Conservation (phyloP, 2,888 invertebrate genomes). For the Drosophila macrothrix region DNA sequence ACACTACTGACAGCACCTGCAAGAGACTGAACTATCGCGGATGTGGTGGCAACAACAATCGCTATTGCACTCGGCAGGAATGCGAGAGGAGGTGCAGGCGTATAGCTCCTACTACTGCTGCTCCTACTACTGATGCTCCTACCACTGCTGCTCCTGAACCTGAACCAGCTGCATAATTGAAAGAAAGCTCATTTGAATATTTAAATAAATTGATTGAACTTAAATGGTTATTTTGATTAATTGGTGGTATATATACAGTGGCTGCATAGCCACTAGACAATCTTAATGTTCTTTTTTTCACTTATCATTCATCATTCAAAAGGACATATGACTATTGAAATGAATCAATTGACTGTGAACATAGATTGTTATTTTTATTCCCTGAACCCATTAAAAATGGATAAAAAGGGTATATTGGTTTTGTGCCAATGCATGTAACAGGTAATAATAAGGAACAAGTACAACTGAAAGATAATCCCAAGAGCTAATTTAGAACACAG, state of each 20-base stretch:
- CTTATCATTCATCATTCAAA: too few relatives aligned
- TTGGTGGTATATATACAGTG: too few relatives aligned
- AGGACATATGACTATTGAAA: background rate
- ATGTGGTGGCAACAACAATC: slow-evolving; percentile 28
- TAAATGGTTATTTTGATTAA: background rate
- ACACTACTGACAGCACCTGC: background rate
- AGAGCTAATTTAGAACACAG: too few relatives aligned
- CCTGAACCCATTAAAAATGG: too few relatives aligned
- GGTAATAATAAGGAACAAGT: too few relatives aligned
- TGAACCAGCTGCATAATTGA: background rate
- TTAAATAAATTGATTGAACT: background rate
- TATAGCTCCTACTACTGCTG: background rate
- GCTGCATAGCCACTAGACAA: background rate
- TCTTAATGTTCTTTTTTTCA: background rate
- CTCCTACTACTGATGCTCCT: rapidly evolving
- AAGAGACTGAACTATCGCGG: slow-evolving; percentile 7
- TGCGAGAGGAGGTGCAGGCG: background rate
- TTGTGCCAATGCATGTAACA: too few relatives aligned
- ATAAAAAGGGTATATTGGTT: too few relatives aligned
- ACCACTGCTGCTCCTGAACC: background rate
- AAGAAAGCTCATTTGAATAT: background rate
- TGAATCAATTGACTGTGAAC: background rate
- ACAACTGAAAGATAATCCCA: too few relatives aligned
- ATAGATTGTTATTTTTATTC: background rate
- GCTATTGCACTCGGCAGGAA: background rate